These are phyloP conservation scores for Penaeus monodon DNA, from an alignment of 2,888 invertebrate genomes.

Conservation along the genomic window DNA sequence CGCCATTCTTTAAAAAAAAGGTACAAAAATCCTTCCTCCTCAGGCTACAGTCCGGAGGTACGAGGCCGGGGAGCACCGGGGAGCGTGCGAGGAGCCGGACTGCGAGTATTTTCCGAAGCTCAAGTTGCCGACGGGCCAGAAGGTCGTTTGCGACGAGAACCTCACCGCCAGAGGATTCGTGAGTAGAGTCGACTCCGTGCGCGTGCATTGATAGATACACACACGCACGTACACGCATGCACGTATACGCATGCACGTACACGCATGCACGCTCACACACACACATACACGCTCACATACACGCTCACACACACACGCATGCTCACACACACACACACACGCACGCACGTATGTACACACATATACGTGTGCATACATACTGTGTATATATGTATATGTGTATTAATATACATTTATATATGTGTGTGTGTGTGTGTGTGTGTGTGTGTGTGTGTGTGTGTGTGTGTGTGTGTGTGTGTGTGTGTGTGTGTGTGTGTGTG, in stretches of 20 bases:
- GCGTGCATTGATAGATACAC: neutral
- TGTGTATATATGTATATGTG: too few species aligned
- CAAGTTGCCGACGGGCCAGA: constrained; percentile 63
- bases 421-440: too few species aligned
- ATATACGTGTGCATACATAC: neutral
- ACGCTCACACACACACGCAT: neutral
- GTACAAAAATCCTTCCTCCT: neutral
- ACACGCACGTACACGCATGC: neutral
- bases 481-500: too few species aligned
- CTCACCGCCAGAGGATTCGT: constrained; percentile 62
- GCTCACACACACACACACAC: neutral
- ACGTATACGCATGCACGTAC: neutral
- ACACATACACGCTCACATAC: neutral
- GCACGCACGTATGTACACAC: neutral
- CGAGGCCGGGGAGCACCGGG: constrained; percentile 32
- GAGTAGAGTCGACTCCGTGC: neutral
- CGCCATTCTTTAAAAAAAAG: neutral
- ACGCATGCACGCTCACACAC: neutral
- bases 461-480: too few species aligned
- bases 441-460: too few species aligned
- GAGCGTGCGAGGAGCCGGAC: constrained; percentile 42
- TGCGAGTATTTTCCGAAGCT: constrained; percentile 64
- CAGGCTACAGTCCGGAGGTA: constrained; percentile 62
- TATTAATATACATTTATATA: too few species aligned
- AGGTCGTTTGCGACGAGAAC: constrained; percentile 63